phyloP scores from a whole-genome alignment of 2,113 vertebrate species.

The Cottus gobio region DNA sequence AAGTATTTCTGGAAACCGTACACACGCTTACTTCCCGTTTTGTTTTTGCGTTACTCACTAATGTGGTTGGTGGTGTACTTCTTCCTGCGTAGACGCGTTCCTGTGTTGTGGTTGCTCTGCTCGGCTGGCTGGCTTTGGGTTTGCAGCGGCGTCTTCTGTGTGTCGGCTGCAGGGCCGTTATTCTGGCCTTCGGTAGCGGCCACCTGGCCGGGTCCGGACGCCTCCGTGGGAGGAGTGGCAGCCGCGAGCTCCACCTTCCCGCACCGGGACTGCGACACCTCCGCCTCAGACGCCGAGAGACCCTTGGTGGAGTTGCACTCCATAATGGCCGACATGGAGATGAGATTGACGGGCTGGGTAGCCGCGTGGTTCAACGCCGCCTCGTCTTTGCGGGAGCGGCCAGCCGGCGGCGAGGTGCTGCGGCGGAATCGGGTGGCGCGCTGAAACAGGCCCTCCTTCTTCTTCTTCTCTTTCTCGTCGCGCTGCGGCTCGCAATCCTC shows the following conservation, averaged over 20 bases:
- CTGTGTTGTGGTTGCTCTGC: slow-evolving; percentile 66
- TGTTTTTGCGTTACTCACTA: slow-evolving; percentile 68
- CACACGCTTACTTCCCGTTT: neutral
- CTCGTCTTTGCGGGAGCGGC: slow-evolving; percentile 83
- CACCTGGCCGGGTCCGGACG: neutral
- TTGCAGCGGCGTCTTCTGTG: slow-evolving; percentile 44
- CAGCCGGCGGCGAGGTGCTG: slow-evolving; percentile 83
- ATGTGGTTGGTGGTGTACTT: slow-evolving; percentile 76
- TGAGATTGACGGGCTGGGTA: slow-evolving; percentile 79
- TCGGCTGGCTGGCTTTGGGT: slow-evolving; percentile 61
- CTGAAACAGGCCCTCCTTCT: slow-evolving; percentile 89
- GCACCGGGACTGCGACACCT: slow-evolving; percentile 49
- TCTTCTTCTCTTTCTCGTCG: slow-evolving; percentile 91
- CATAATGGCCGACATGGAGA: slow-evolving; percentile 87
- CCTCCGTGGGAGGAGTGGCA: slow-evolving; percentile 29
- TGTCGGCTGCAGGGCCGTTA: slow-evolving; percentile 37
- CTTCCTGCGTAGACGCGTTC: slow-evolving; percentile 77
- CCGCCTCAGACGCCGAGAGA: slow-evolving; percentile 83
- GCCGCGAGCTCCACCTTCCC: slow-evolving; percentile 39
- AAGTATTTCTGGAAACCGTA: neutral
- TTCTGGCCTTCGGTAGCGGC: slow-evolving; percentile 29
- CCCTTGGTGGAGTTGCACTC: slow-evolving; percentile 89
- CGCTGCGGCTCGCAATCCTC: slow-evolving; percentile 84
- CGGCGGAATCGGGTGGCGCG: slow-evolving; percentile 87
- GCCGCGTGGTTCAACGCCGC: slow-evolving; percentile 33